Conservation (phyloP, 2,797 vertebrate species). For the Intellagama lesueurii region DNA sequence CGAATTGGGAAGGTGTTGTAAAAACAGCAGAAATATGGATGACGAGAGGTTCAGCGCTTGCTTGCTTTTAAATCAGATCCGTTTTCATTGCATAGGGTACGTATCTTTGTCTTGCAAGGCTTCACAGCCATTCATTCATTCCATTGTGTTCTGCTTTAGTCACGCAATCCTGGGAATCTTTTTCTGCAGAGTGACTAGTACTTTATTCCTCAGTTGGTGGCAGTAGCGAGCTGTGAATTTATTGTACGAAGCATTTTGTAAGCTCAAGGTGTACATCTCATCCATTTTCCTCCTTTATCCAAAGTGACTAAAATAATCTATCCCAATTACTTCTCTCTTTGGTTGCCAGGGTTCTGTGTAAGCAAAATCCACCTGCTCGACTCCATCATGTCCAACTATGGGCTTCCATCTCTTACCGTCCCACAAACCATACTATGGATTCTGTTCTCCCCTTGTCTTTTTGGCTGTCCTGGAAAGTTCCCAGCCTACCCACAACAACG, state of each 20-base stretch:
- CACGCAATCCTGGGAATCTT: neutral
- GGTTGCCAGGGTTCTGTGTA: neutral
- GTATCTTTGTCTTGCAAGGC: neutral
- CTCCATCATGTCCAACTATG: neutral
- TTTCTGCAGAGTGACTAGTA: neutral
- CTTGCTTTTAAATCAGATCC: neutral
- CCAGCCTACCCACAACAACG: neutral
- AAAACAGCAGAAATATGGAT: neutral
- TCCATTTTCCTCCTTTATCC: neutral
- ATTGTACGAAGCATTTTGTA: neutral
- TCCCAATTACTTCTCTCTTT: neutral
- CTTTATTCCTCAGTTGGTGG: constrained; percentile 31
- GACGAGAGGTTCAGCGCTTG: neutral
- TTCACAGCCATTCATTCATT: neutral
- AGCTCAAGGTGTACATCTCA: neutral
- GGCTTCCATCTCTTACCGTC: neutral
- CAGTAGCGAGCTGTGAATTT: constrained; percentile 28
- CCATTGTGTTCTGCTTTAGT: neutral
- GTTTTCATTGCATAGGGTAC: neutral
- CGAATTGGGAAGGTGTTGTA: neutral
- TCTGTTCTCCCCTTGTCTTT: neutral
- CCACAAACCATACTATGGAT: neutral
- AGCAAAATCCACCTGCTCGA: neutral
- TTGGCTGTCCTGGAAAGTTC: neutral
- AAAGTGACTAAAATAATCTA: neutral